These are phyloP conservation scores for Petrocephalus microphthalmus DNA, from an alignment of 2,113 vertebrate species.

Conservation along the genomic window DNA sequence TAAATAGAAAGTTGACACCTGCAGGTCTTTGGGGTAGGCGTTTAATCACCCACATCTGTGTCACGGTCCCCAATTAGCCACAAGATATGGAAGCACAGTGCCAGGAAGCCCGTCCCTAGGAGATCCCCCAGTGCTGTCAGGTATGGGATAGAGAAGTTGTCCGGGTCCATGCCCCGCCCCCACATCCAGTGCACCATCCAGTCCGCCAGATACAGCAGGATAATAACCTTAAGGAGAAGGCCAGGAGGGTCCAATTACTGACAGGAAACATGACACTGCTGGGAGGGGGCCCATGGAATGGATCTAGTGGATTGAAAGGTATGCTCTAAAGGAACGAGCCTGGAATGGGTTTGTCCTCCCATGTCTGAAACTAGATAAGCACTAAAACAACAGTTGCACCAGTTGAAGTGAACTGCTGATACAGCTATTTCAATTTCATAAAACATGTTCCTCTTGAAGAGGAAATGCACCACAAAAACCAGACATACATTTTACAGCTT, in stretches of 20 bases:
- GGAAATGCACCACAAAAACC: neutral
- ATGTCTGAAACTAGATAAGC: neutral
- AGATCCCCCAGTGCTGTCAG: slow-evolving; percentile 93
- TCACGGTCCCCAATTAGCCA: slow-evolving; percentile 97
- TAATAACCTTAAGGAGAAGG: slow-evolving; percentile 70
- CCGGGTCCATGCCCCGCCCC: slow-evolving; percentile 87
- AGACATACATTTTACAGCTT: neutral
- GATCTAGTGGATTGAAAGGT: neutral
- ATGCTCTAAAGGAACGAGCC: neutral
- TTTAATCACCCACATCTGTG: slow-evolving; percentile 78
- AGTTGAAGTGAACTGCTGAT: neutral
- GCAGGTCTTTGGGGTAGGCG: slow-evolving; percentile 20
- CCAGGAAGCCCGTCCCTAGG: slow-evolving; percentile 90
- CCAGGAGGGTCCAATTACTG: neutral
- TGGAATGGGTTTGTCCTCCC: neutral
- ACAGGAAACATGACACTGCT: neutral
- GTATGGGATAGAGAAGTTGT: slow-evolving; percentile 99
- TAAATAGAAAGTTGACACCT: slow-evolving; percentile 34
- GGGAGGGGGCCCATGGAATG: neutral
- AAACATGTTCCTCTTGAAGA: neutral
- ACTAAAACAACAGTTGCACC: neutral
- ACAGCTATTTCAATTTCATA: neutral
- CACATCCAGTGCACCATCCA: slow-evolving; percentile 99
- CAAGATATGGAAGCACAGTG: slow-evolving; percentile 91
- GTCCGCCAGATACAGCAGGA: slow-evolving; percentile 94